Percentiles rank a stretch among this genome's conserved stretches.
Evolutionary conservation across 2,113 vertebrate species (phyloP).

Genomic region (Argyrosomus japonicus): DNA sequence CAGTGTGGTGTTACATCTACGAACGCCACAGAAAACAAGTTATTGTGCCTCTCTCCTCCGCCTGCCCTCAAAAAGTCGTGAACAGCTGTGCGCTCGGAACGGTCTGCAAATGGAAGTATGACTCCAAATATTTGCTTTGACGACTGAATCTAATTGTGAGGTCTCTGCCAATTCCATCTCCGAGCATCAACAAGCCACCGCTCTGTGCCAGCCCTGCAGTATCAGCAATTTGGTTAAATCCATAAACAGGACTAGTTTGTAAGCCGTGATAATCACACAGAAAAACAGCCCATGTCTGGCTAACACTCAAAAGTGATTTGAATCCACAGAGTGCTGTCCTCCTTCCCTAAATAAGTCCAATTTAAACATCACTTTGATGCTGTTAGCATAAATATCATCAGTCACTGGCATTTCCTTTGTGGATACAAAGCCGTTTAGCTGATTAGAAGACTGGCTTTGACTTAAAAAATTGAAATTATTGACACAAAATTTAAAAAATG

Average conservation of each 20-base stretch:
- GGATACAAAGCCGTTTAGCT: not conserved
- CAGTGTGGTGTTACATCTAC: not conserved
- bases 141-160: conserved; percentile 52
- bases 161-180: conserved; percentile 48
- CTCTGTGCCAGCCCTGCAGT: conserved; percentile 36
- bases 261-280: conserved; percentile 47
- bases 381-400: conserved; percentile 2
- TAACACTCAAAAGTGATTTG: conserved; percentile 37
- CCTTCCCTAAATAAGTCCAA: conserved; percentile 32
- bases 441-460: not conserved
- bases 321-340: conserved; percentile 33
- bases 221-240: conserved; percentile 51
- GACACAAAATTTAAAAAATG: not conserved
- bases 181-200: conserved; percentile 30
- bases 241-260: conserved; percentile 52
- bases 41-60: not conserved
- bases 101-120: conserved; percentile 41
- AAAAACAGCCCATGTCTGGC: conserved; percentile 43
- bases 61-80: conserved; percentile 20
- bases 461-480: not conserved
- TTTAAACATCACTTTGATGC: conserved; percentile 39
- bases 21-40: not conserved
- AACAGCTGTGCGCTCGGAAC: conserved; percentile 33
- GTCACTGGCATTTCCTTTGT: conserved; percentile 28
- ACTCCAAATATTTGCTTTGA: conserved; percentile 65